A percentile compares a stretch with the other conserved stretches of the same genome.
phyloP scores from a whole-genome alignment of 2,113 vertebrate genomes.

The Trematocara marginatum region DNA sequence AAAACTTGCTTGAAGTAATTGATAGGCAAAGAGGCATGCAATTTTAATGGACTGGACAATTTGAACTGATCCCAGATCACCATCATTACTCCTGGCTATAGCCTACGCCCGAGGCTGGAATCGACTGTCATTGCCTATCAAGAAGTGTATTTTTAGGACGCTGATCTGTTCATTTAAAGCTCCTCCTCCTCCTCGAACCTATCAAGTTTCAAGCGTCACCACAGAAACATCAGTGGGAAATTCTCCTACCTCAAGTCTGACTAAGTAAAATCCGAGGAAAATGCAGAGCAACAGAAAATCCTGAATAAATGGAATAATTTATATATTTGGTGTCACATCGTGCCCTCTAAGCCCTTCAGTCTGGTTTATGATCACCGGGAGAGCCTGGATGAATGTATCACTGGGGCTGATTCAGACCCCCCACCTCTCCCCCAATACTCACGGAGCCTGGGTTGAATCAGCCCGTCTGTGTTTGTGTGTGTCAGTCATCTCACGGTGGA shows the following conservation, averaged over 20 bases:
- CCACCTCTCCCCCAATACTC: background rate
- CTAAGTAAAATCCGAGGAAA: slow-evolving; percentile 41
- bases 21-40: background rate
- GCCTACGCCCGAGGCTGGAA: background rate
- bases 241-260: background rate
- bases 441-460: slow-evolving; percentile 49
- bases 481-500: slow-evolving; percentile 56
- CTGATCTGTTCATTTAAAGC: background rate
- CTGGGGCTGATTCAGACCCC: slow-evolving; percentile 50
- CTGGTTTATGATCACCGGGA: slow-evolving; percentile 52
- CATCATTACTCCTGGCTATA: background rate
- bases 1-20: background rate
- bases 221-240: slow-evolving; percentile 2
- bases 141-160: background rate
- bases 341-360: slow-evolving; percentile 41
- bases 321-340: slow-evolving; percentile 41
- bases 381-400: slow-evolving; percentile 50
- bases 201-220: slow-evolving; percentile 3
- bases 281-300: slow-evolving; percentile 7
- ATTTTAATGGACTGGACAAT: background rate
- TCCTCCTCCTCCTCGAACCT: background rate
- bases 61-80: background rate
- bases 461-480: slow-evolving; percentile 42
- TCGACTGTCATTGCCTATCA: background rate
- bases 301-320: slow-evolving; percentile 55